Conservation (phyloP, 2,888 invertebrate species). For the Epinotia ramella region DNA sequence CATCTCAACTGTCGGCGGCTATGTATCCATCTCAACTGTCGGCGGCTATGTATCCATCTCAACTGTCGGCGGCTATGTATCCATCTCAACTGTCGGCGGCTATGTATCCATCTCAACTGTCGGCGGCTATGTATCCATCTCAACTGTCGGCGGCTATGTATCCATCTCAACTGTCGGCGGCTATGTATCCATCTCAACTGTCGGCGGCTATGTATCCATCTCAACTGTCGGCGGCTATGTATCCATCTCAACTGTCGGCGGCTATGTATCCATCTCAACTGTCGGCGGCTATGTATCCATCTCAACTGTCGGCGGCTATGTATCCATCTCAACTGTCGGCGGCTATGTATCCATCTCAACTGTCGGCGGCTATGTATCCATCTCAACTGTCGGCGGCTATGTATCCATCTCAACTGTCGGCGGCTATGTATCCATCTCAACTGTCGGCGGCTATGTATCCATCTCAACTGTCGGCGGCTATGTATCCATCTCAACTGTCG, state of each 20-base stretch:
- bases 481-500: conserved; percentile 22
- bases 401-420: conserved; percentile 20
- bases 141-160: conserved; percentile 15
- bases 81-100: conserved; percentile 18
- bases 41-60: conserved; percentile 2
- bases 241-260: conserved; percentile 16
- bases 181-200: conserved; percentile 15
- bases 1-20: conserved; percentile 16
- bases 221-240: conserved; percentile 17
- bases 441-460: conserved; percentile 18
- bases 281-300: conserved; percentile 11
- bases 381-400: conserved; percentile 17
- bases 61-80: conserved; percentile 15
- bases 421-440: conserved; percentile 1
- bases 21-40: conserved; percentile 23
- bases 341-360: conserved; percentile 11
- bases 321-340: conserved; percentile 17
- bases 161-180: conserved; percentile 20
- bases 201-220: conserved; percentile 10
- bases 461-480: conserved; percentile 17
- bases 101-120: conserved; percentile 19
- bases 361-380: conserved; percentile 13
- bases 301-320: conserved; percentile 18
- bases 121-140: conserved; percentile 5
- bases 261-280: conserved; percentile 15